Base-by-base conservation (phyloP, 1,140 invertebrate genomes). In the Apis dorsata region DNA sequence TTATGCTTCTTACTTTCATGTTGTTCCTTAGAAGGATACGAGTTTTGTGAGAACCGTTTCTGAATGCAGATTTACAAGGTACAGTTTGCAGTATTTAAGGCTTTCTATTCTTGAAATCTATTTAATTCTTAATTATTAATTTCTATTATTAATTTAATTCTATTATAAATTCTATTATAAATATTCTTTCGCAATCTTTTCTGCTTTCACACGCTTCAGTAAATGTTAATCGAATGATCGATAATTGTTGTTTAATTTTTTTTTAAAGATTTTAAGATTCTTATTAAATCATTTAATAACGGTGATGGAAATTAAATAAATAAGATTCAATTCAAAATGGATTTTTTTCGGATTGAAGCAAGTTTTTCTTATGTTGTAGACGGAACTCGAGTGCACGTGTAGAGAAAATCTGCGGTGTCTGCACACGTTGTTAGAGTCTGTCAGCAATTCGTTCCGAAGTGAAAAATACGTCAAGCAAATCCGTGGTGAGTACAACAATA, bases 321-420 rank as follows among this genome's bases (percentile, higher is more conserved):
- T 0, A 4, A 44, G 34, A 4, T 44, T 44, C 34, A 7, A 44
- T 44, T 44, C 34, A 44, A 44, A 3, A 44, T 44, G 34, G 5
- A 44, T 44, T 44, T 7, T 44, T 44, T 44, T 44, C 34, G 34
- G 9, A 72, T 12, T 74, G 28, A 74, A 1, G 19, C 1, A 49
- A 24, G 17, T 62, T 79, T 28, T 87, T 60, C 86, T 60, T 92
- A 90, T 92, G 85, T 94, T 95, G 86, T 94, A 98, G 97, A 95
- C 94, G 83, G 97, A 97, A 93, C 94, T 97, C 82, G 94, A 96
- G 88, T 95, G 95, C 66, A 96, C 96, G 65, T 97, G 97, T 92
- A 95, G 95, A 90, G 96, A 97, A 88, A 97, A 97, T 91, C 95
- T 97, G 73, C 95, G 94, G 79, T 96, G 95, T 90, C 94, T 97